Percentiles rank a stretch among this genome's conserved stretches.
Evolutionary conservation across 2,797 vertebrate genomes (phyloP).

Genomic region (Platalea minor): DNA sequence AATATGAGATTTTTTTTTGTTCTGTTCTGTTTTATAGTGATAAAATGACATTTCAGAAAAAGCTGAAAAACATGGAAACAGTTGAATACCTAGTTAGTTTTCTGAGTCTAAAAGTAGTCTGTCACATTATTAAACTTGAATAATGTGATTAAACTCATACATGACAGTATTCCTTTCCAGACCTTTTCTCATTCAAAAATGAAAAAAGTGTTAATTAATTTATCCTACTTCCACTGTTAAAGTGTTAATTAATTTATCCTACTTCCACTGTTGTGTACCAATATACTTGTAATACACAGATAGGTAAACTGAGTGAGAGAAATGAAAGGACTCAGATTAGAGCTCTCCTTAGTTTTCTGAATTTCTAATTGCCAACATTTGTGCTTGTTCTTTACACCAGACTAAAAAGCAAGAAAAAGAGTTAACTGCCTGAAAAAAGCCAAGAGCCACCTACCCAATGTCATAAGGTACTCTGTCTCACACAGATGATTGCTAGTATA

Average conservation of each 20-base stretch:
- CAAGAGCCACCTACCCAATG: background rate
- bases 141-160: background rate
- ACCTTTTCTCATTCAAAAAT: background rate
- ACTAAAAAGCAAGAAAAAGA: background rate
- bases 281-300: background rate
- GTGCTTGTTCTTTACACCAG: background rate
- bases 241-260: background rate
- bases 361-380: background rate
- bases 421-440: background rate
- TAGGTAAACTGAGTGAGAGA: background rate
- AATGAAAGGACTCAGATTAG: background rate
- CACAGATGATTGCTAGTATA: background rate
- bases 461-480: background rate
- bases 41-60: background rate
- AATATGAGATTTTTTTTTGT: background rate
- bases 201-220: background rate
- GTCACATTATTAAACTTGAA: background rate
- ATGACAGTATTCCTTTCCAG: background rate
- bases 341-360: background rate
- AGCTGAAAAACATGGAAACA: background rate
- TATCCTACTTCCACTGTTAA: background rate
- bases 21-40: background rate
- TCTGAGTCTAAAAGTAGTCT: background rate
- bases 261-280: background rate
- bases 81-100: background rate